Base-by-base conservation (phyloP, 2,888 invertebrate genomes). In the Himalopsyche kuldschensis region DNA sequence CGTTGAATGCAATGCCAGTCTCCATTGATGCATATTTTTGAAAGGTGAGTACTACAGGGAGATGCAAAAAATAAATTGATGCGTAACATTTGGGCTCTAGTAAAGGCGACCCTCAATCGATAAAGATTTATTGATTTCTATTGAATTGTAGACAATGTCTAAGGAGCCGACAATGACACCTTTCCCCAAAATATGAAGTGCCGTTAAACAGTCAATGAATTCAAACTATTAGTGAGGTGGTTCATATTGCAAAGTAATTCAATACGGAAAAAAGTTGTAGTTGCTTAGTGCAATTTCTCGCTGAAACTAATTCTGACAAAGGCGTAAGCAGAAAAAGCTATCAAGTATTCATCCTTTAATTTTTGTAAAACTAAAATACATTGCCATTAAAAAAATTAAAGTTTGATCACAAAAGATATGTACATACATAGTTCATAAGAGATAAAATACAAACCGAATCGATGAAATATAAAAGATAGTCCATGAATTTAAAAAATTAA, bases 121-220 rank as follows among this genome's bases (percentile, higher is more conserved):
- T 78, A 46, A 27, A 78, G 78, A 41, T 78, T 78, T 78, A 78
- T 78, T 46, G 78, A 78, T 78, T 46, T 27, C 78, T 78, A 27
- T 41, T 78, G 35, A 20, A 46, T 24, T 11, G 78, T n/a, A 78
- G 20, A 55, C 55, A 55, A 55, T 55, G 55, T 55, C 55, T 55
- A 20, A 55, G 20, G 20, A 55, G n/a, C 20, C 24, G 24, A 55
- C 55, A 55, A 55, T 55, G 20, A 55, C 55, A 55, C 55, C 55
- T 55, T 55, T 55, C 55, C 55, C 55, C 20, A 55, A 41, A 55
- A 55, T 55, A 55, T 55, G 55, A 55, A 55, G 55, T 55, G 55
- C 8, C n/a, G n/a, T 55, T 8, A 1, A 55, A 55, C 24, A 20
- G 20, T 55, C 55, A 55, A 3, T 55, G 55, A 55, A 55, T 55